Percentiles rank a stretch among this genome's conserved stretches.
phyloP scores from a whole-genome alignment of 2,113 vertebrate species.

The Oxyruncus cristatus region DNA sequence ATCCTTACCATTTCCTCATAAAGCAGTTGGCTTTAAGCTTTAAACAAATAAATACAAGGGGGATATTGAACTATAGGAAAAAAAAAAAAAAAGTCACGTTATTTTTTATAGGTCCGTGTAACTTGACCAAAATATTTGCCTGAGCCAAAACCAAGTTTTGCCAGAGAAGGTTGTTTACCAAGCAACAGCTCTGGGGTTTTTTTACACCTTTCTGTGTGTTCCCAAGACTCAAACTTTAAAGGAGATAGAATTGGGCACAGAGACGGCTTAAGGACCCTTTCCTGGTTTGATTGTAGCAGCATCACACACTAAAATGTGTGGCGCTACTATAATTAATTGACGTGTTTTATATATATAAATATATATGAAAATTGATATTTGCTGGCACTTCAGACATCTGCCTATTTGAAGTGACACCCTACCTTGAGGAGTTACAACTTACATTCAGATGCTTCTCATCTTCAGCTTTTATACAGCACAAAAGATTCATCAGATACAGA shows the following conservation, averaged over 20 bases:
- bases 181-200: not conserved
- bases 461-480: not conserved
- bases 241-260: not conserved
- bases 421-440: not conserved
- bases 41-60: slow-evolving; percentile 26
- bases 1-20: slow-evolving; percentile 48
- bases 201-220: not conserved
- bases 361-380: not conserved
- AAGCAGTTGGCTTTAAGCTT: not conserved
- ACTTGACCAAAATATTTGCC: not conserved
- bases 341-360: no score
- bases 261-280: not conserved
- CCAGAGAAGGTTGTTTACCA: not conserved
- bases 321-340: no score
- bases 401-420: not conserved
- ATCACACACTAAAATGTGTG: not conserved
- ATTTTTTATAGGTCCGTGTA: not conserved
- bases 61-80: not conserved
- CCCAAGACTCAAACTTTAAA: not conserved
- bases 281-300: not conserved
- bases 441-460: not conserved
- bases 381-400: not conserved
- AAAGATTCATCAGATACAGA: not conserved
- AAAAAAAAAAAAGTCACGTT: not conserved
- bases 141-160: not conserved